Evolutionary conservation across 2,888 invertebrate genomes (phyloP), one percentile per base, ranked within the genome.

Genomic region (Allophyes oxyacanthae): DNA sequence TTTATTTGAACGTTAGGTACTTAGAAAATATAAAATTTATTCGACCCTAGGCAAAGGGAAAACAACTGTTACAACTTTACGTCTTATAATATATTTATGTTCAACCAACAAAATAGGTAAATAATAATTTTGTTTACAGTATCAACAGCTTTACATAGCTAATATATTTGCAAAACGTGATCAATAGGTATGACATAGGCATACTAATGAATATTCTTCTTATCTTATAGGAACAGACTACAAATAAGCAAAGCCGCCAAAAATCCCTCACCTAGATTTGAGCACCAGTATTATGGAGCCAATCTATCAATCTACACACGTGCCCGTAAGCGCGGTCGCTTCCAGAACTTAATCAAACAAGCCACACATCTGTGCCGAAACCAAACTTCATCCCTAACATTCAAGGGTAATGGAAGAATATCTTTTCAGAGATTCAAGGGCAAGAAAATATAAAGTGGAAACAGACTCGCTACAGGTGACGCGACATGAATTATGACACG

Each of bases 331-430:
- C 14, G 15, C 30, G 13, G 45, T 25, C 38, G 33, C 26, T 20
- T 26, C 40, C 6, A n/a, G 67, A 13, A 34, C 14, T 26, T 54
- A 64, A 68, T 58, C 46, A 57, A 48, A 56, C 50, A 11, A 40
- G 38, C 34, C 36, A 28, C 49, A 54, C 53, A 49, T 42, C 48
- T 52, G 63, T 32, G 13, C 1, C 44, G 25, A 26, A 50, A 14
- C 8, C 42, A 46, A 38, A 45, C 41, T 33, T 45, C 45, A 20
- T 3, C 20, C 20, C 20, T 20, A 20, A 20, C 20, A 15, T 67
- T 59, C 44, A 44, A 41, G 43, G 44, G 36, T 49, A 49, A 66
- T 20, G 11, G 1, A 2, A 28, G 7, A 28, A 28, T 0, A 59
- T 48, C 59, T 62, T 48, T 28, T 66, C n/a, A 1, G 34, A 48